Percentiles rank a stretch among this genome's conserved stretches.
These are phyloP conservation scores for Leucopternis melanops DNA, from an alignment of 2,113 vertebrate genomes.

Conservation along the genomic window DNA sequence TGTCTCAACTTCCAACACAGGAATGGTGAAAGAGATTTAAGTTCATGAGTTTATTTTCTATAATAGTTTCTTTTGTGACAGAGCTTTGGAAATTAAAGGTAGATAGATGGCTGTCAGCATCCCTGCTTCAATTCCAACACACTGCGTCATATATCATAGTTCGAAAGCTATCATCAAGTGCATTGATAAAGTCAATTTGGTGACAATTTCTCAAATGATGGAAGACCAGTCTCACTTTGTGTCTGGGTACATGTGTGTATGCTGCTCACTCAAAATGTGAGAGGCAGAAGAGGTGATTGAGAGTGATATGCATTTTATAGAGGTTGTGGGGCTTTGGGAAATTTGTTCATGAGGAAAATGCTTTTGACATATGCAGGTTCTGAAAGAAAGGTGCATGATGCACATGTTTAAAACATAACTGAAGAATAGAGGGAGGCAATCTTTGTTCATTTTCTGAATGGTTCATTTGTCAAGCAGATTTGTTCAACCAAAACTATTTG, in stretches of 20 bases:
- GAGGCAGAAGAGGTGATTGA: background rate
- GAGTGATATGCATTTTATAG: background rate
- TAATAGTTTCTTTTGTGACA: background rate
- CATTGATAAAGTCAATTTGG: background rate
- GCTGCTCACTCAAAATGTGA: background rate
- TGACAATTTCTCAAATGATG: background rate
- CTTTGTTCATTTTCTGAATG: background rate
- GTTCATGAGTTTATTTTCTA: background rate
- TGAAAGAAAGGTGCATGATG: background rate
- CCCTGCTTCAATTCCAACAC: background rate
- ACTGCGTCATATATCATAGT: background rate
- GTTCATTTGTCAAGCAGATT: background rate
- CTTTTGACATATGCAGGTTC: background rate
- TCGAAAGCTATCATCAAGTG: slow-evolving; percentile 10
- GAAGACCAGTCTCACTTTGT: background rate
- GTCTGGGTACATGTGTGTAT: background rate
- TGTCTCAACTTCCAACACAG: background rate
- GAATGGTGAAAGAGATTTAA: background rate
- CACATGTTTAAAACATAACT: background rate
- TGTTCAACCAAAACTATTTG: background rate
- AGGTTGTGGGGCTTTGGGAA: background rate
- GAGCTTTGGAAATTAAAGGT: background rate
- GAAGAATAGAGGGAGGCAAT: background rate
- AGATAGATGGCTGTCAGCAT: background rate
- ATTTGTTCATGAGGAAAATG: background rate